A percentile compares a stretch with the other conserved stretches of the same genome.
Evolutionary conservation across 2,888 invertebrate genomes (phyloP).

Genomic region (Didymodactylos carnosus): DNA sequence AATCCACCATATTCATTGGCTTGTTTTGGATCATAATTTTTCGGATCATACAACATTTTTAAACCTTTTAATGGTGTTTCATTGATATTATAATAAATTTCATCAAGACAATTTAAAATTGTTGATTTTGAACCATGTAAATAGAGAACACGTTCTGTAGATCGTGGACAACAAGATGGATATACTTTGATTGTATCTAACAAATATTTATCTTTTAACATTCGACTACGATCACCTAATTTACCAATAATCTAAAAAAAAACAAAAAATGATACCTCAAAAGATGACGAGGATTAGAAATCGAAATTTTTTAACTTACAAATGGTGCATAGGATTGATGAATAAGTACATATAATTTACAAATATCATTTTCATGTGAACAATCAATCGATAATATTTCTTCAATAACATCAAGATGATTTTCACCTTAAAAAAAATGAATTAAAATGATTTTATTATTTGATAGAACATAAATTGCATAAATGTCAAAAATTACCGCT

Average conservation of each 20-base stretch:
- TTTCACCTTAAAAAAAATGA: background rate
- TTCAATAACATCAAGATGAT: background rate
- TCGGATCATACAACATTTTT: background rate
- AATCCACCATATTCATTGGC: background rate
- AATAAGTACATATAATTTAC: background rate
- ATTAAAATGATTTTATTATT: background rate
- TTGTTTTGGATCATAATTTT: background rate
- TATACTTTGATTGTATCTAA: background rate
- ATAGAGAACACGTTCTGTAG: background rate
- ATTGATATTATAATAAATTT: background rate
- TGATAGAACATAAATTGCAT: no score
- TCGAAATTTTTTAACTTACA: no score
- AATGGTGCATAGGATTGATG: background rate
- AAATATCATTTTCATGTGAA: background rate
- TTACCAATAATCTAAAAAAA: background rate
- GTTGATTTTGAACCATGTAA: background rate
- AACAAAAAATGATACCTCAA: no score
- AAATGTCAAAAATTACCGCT: background rate
- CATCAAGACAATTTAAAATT: background rate
- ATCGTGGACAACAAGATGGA: background rate
- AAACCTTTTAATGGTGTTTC: background rate
- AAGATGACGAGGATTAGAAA: no score
- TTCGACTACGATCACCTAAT: background rate
- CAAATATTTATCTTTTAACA: background rate
- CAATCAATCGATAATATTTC: background rate